phyloP scores from a whole-genome alignment of 2,113 vertebrate species.

The Pseudorectes ferrugineus region DNA sequence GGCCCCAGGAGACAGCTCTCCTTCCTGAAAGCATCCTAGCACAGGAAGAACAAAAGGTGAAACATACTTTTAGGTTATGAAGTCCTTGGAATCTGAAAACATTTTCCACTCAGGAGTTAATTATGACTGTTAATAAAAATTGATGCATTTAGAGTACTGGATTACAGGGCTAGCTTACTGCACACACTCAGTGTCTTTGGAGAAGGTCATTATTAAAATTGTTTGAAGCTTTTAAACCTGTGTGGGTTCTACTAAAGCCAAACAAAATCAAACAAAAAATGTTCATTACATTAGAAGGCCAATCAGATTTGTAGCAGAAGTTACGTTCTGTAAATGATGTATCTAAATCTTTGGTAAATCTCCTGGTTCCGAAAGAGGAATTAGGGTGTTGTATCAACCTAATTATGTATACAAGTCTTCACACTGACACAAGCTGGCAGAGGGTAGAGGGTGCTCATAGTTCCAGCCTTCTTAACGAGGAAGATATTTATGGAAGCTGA shows the following conservation, averaged over 20 bases:
- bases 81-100: neutral
- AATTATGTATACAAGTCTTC: neutral
- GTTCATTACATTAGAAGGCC: neutral
- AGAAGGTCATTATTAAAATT: neutral
- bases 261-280: neutral
- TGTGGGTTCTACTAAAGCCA: neutral
- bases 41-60: neutral
- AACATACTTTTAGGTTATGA: neutral
- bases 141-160: neutral
- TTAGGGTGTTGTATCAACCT: neutral
- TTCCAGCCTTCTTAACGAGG: fast-evolving
- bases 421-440: neutral
- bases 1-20: neutral
- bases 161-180: neutral
- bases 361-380: neutral
- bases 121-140: neutral
- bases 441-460: neutral
- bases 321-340: neutral
- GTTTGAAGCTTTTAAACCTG: neutral
- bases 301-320: neutral
- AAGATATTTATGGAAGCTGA: neutral
- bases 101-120: neutral
- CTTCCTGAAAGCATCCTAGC: neutral
- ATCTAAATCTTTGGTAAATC: neutral
- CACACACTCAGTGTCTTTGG: neutral